Base-by-base conservation (phyloP, 2,888 invertebrate species). In the Ophion obscuratus region DNA sequence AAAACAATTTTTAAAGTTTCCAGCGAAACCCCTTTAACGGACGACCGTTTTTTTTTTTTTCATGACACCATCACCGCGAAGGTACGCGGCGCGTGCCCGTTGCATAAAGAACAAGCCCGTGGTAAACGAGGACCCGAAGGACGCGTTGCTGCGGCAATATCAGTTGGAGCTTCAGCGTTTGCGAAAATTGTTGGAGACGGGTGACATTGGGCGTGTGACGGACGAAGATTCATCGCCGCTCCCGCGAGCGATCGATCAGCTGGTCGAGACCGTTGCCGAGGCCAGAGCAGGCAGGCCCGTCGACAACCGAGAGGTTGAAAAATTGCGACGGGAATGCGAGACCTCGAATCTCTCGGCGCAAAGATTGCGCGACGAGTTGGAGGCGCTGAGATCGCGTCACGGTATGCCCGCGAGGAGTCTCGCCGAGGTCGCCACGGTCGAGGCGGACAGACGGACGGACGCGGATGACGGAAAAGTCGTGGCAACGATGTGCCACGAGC, bases 61-160 rank as follows among this genome's bases (percentile, higher is more conserved):
- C 14, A 17, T 47, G 14, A 36, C 31, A 44, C 2, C 17, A 62
- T 44, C 40, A 53, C 53, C 14, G 14, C 53, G 53, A 27, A 78
- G 86, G 36, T 98, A 98, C 93, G 98, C 98, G 0, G 97, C 97
- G 90, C 95, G 97, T 82, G 98, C 98, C 7, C 97, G 98, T 93
- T 97, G 97, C 92, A 98, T 98, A 87, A 96, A 97, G 91, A 98
- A 98, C 93, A 96, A 97, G 90, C 98, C 98, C 0, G 96, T 96
- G 91, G 96, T 98, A 31, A 98, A 98, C 93, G 97, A 98, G 93
- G 98, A 98, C 93, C 98, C 98, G 0, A 98, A 98, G 93, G 98
- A 98, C 92, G 97, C 98, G 0, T 95, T 98, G 91, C 94, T 98
- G 11, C 94, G 97, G 11, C 96, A 98, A 91, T 98, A 98, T 92